Evolutionary conservation across 1,140 invertebrate species (phyloP), one percentile per base, ranked within the genome.

Genomic region (Pseudomyrmex sp.): DNA sequence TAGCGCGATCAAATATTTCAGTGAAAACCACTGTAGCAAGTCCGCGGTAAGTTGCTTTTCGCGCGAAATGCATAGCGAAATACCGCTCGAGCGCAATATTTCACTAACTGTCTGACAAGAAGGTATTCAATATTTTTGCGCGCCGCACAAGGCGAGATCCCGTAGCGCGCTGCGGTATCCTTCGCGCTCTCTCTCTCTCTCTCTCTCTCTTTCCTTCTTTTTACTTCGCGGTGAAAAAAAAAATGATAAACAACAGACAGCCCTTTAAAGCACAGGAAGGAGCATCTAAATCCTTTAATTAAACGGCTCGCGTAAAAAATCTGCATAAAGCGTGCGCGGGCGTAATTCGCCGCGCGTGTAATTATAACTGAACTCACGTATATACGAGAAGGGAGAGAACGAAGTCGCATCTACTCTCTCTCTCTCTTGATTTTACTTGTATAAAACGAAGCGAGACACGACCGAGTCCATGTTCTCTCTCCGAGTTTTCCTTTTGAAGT

Each of bases 261-360:
- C 20, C 54, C n/a, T 54, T 70, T 70, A 79, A 80, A 72, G 54
- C 52, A 35, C 66, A 59, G 61, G 26, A 66, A 70, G 26, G 48
- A 35, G 35, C 58, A 66, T 8, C 70, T 65, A 69, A 82, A 85
- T 82, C 77, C 85, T 85, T 87, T 74, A 87, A 85, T 84, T 85
- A 87, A 87, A 87, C 65, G 44, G 46, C 48, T 15, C 10, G 69
- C 76, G 48, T 63, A 75, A 85, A 75, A 85, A 85, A 82, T 85
- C 62, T 86, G 44, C 70, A 72, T 82, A 26, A 76, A 82, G 10
- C 54, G 44, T 59, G 44, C 56, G 13, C 5, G 52, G 26, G 9
- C 18, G 68, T 70, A 70, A 70, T 68, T 85, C 72, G 58, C 58
- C 66, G 59, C 75, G 56, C 26, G 44, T 70, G 48, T 74, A 85